These are phyloP conservation scores for Dryocosmus kuriphilus DNA, from an alignment of 2,888 invertebrate species.

Conservation along the genomic window DNA sequence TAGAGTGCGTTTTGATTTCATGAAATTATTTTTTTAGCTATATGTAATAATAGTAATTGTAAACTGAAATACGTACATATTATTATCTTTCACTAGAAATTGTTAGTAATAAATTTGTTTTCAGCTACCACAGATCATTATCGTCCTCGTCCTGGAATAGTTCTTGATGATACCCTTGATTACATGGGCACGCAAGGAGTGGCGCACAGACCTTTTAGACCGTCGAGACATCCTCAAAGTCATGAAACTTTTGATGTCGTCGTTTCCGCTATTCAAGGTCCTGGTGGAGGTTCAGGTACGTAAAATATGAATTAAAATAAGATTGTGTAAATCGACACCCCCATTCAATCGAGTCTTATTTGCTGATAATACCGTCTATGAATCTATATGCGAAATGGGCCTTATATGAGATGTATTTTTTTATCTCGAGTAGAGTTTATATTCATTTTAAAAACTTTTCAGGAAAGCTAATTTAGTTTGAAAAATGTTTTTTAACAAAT, in stretches of 20 bases:
- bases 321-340: not conserved
- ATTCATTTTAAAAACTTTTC: too few relatives aligned
- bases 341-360: too few relatives aligned
- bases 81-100: not conserved
- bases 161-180: conserved; percentile 85
- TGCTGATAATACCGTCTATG: too few relatives aligned
- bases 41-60: not conserved
- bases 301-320: conserved; percentile 29
- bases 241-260: conserved; percentile 94
- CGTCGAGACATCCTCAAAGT: conserved; percentile 72
- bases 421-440: too few relatives aligned
- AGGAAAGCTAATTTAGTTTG: too few relatives aligned
- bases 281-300: conserved; percentile 80
- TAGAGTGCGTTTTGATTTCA: too few relatives aligned
- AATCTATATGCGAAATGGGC: too few relatives aligned
- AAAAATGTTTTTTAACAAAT: too few relatives aligned
- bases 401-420: too few relatives aligned
- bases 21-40: too few relatives aligned
- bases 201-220: conserved; percentile 78
- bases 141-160: conserved; percentile 90
- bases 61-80: not conserved
- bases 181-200: conserved; percentile 76
- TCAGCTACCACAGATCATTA: conserved; percentile 78
- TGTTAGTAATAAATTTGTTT: conserved; percentile 53
- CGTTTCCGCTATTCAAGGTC: conserved; percentile 92